Conservation (phyloP, 2,888 invertebrate genomes). For the Lochmaea crataegi region DNA sequence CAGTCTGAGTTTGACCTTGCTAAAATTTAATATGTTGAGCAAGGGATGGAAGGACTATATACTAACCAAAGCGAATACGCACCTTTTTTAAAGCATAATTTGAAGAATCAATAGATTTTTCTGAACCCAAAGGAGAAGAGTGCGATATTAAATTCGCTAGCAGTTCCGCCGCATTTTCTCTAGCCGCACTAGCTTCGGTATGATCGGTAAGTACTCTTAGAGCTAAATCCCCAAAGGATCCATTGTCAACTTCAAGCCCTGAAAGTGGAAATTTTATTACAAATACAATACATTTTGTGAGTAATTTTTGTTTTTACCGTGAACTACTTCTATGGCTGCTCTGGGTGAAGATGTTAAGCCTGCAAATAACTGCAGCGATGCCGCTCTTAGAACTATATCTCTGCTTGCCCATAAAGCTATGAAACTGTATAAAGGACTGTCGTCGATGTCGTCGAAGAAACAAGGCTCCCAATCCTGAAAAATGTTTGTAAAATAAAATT, state of each 20-base stretch:
- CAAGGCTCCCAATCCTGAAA: constrained; percentile 59
- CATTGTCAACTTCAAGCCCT: constrained; percentile 45
- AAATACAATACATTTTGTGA: constrained; percentile 2
- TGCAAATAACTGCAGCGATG: constrained; percentile 67
- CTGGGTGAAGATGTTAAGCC: constrained; percentile 62
- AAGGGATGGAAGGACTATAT: too few relatives aligned
- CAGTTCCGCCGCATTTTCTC: constrained; percentile 69
- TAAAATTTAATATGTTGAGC: too few relatives aligned
- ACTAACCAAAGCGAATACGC: neutral
- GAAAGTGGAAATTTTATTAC: constrained; percentile 42
- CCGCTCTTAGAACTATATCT: constrained; percentile 68
- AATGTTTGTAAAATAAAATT: neutral
- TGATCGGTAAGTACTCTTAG: constrained; percentile 63
- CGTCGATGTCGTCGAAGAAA: constrained; percentile 55
- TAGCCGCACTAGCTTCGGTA: constrained; percentile 68
- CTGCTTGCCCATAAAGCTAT: constrained; percentile 66
- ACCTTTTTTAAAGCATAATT: constrained; percentile 44
- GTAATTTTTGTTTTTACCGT: constrained; percentile 51
- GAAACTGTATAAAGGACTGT: constrained; percentile 60
- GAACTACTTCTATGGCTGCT: constrained; percentile 57
- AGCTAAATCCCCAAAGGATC: constrained; percentile 59
- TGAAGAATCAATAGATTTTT: constrained; percentile 33
- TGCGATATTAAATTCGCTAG: constrained; percentile 65
- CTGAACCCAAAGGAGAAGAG: constrained; percentile 35
- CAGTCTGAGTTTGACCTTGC: too few relatives aligned